A percentile compares a stretch with the other conserved stretches of the same genome.
These are phyloP conservation scores for Lathamus discolor DNA, from an alignment of 2,113 vertebrate genomes.

Conservation along the genomic window DNA sequence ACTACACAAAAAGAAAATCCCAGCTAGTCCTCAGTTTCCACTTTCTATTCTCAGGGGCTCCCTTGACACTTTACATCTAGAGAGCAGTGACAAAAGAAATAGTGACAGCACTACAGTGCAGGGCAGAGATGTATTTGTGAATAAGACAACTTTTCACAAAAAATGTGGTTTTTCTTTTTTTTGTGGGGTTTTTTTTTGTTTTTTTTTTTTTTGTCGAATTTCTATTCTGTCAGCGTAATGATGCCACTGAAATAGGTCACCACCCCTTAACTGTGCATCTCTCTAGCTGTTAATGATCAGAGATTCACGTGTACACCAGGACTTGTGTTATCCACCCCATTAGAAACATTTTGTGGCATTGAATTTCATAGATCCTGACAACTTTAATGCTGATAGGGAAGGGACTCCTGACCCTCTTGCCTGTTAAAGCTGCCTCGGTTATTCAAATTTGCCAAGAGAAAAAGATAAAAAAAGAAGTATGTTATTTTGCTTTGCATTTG, in stretches of 20 bases:
- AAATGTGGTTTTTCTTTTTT: neutral
- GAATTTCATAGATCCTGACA: neutral
- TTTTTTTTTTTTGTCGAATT: neutral
- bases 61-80: neutral
- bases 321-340: neutral
- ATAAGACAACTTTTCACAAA: neutral
- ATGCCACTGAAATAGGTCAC: neutral
- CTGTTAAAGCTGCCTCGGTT: neutral
- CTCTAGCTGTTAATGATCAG: neutral
- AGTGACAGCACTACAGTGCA: neutral
- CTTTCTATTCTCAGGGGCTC: neutral
- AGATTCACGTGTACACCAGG: neutral
- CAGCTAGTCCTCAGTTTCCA: neutral
- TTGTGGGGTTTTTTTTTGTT: too few species aligned
- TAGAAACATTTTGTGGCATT: neutral
- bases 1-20: neutral
- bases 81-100: neutral
- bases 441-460: neutral
- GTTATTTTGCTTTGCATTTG: neutral
- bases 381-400: neutral
- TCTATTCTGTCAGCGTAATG: neutral
- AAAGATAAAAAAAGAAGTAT: neutral
- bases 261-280: neutral
- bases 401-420: neutral
- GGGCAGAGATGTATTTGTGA: neutral